A percentile compares a stretch with the other conserved stretches of the same genome.
Evolutionary conservation across 2,888 invertebrate species (phyloP).

Genomic region (Spisula subtruncata): DNA sequence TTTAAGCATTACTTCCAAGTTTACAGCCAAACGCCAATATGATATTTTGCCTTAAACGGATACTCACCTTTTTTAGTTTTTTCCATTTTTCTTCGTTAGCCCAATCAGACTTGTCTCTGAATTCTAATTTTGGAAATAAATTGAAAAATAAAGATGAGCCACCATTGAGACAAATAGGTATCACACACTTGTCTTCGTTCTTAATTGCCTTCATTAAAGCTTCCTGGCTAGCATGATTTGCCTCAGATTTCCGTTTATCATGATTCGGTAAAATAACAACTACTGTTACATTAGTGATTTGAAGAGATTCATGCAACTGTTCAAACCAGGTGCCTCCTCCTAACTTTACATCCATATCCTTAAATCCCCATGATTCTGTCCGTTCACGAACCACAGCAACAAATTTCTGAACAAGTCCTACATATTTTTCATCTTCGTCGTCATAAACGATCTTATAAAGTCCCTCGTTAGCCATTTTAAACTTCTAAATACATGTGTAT

Average conservation of each 20-base stretch:
- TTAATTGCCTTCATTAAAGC: background rate
- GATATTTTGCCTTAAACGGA: too few relatives aligned
- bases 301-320: background rate
- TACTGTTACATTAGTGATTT: background rate
- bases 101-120: background rate
- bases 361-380: background rate
- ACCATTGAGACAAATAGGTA: background rate
- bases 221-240: background rate
- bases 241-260: background rate
- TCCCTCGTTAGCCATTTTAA: too few relatives aligned
- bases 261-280: background rate
- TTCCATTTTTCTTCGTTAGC: background rate
- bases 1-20: too few relatives aligned
- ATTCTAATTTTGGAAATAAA: background rate
- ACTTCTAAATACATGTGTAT: too few relatives aligned
- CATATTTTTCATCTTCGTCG: background rate
- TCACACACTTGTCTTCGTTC: background rate
- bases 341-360: background rate
- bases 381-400: background rate
- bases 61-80: background rate
- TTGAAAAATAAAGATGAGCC: background rate
- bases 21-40: too few relatives aligned
- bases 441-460: background rate
- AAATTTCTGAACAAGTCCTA: background rate
- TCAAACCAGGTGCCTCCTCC: background rate